Percentiles rank a stretch among this genome's conserved stretches.
Evolutionary conservation across 2,113 vertebrate species (phyloP).

Genomic region (Chrysemys picta): DNA sequence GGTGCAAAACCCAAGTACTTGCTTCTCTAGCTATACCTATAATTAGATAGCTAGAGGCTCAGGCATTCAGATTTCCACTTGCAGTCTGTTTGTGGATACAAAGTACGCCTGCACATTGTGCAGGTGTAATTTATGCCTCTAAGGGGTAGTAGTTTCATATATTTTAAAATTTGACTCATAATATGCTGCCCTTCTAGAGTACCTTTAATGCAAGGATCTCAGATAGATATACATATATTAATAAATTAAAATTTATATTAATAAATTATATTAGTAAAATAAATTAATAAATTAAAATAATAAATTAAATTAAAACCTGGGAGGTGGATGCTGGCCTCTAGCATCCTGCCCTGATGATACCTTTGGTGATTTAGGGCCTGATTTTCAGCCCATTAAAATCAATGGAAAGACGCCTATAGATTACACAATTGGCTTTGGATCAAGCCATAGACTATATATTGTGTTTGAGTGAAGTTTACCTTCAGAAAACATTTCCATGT

Average conservation of each 20-base stretch:
- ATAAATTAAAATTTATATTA: neutral
- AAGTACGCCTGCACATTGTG: neutral
- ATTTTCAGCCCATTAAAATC: constrained; percentile 2
- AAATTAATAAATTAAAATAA: neutral
- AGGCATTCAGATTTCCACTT: fast-evolving
- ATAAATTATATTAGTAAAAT: neutral
- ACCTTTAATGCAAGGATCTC: constrained; percentile 40
- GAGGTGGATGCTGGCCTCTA: neutral
- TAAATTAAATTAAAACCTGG: no score
- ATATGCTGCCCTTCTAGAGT: neutral
- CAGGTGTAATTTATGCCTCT: neutral
- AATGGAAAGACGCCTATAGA: constrained; percentile 17
- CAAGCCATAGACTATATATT: constrained; percentile 1
- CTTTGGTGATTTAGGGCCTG: constrained; percentile 27
- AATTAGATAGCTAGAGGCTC: fast-evolving
- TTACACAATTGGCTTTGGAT: constrained; percentile 19
- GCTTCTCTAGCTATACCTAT: neutral
- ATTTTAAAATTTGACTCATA: neutral
- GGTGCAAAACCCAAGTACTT: fast-evolving
- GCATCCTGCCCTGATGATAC: constrained; percentile 9
- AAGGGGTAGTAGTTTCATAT: neutral
- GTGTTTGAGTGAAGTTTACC: neutral
- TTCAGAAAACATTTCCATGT: neutral
- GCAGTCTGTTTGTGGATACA: neutral
- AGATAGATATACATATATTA: constrained; percentile 29